Conservation (phyloP, 2,113 vertebrate genomes). For the Ranitomeya imitator region DNA sequence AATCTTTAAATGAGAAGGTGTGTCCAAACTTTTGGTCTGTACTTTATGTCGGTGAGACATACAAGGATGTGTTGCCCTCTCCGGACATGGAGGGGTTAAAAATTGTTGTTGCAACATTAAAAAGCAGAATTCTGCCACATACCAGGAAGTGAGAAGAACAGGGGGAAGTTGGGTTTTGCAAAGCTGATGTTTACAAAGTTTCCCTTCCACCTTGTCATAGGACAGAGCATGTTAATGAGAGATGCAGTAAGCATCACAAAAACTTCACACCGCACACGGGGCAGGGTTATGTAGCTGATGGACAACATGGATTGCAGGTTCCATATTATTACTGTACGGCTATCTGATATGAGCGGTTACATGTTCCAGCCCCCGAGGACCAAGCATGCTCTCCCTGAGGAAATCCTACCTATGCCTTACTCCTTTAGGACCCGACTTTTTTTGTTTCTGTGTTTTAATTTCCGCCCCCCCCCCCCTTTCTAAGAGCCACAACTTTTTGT, state of each 20-base stretch:
- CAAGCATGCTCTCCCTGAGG: neutral
- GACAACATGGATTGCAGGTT: neutral
- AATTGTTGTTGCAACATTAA: neutral
- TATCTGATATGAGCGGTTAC: neutral
- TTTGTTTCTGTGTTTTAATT: too few relatives aligned
- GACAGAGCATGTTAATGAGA: neutral
- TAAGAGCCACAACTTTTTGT: too few relatives aligned
- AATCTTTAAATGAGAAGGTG: too few relatives aligned
- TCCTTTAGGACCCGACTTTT: neutral
- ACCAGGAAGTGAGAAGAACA: conserved; percentile 36
- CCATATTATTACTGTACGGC: neutral
- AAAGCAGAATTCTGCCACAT: neutral
- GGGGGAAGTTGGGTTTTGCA: conserved; percentile 52
- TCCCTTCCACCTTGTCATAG: conserved; percentile 45
- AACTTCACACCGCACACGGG: neutral
- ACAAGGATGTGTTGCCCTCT: neutral
- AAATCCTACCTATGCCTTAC: neutral
- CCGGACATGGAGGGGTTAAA: neutral
- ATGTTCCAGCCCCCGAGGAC: neutral
- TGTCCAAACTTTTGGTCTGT: too few relatives aligned
- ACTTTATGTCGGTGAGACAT: neutral
- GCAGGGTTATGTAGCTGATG: neutral
- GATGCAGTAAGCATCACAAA: neutral
- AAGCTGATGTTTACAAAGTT: conserved; percentile 47
- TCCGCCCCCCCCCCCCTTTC: too few relatives aligned